These are phyloP conservation scores for Puntigrus tetrazona DNA, from an alignment of 2,113 vertebrate genomes.

Conservation along the genomic window DNA sequence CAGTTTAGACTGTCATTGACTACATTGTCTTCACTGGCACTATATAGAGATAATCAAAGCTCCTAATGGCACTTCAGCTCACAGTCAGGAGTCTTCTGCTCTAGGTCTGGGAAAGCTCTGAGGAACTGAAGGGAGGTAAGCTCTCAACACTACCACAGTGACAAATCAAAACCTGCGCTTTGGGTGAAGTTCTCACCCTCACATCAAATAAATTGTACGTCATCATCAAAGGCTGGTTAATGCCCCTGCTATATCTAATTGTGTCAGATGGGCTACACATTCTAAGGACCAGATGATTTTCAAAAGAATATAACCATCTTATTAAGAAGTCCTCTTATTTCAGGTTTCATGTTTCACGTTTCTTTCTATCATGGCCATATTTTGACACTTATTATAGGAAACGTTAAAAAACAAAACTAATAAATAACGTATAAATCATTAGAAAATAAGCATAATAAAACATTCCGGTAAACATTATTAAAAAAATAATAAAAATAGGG, in stretches of 20 bases:
- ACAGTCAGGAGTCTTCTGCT: not conserved
- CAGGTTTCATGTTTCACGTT: too few species aligned
- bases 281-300: not conserved
- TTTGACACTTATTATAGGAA: not conserved
- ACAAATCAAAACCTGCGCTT: conserved; percentile 10
- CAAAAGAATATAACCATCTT: not conserved
- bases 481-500: not conserved
- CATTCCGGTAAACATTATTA: not conserved
- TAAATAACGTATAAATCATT: not conserved
- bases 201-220: conserved; percentile 20
- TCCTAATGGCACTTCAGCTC: not conserved
- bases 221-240: conserved; percentile 3
- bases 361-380: not conserved
- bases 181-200: not conserved
- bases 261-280: not conserved
- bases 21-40: not conserved
- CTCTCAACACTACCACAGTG: not conserved
- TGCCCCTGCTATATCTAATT: conserved; percentile 11
- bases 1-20: not conserved
- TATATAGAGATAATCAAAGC: conserved; percentile 1
- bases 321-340: not conserved
- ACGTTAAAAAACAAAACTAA: not conserved
- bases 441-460: not conserved
- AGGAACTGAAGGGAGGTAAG: not conserved
- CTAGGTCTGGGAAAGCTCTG: not conserved